Conservation (phyloP, 1,140 invertebrate species). For the Archivesica marissinica region DNA sequence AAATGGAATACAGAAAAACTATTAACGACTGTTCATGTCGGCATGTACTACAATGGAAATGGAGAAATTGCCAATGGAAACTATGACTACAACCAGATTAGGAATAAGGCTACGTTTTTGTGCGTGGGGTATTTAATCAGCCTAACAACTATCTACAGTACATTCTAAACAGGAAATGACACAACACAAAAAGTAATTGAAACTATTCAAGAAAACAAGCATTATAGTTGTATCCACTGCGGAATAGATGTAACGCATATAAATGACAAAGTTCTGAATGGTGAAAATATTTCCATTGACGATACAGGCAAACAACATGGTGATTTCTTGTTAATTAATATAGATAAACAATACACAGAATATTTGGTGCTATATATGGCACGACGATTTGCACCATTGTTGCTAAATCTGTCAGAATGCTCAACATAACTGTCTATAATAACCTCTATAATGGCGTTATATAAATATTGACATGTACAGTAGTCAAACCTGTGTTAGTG, state of each 20-base stretch:
- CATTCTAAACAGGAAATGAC: neutral
- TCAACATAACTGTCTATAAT: too few relatives aligned
- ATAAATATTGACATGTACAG: too few relatives aligned
- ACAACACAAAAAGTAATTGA: neutral
- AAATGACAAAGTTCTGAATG: neutral
- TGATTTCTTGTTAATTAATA: neutral
- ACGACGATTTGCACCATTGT: slow-evolving; percentile 5
- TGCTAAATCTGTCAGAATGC: neutral
- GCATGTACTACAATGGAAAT: neutral
- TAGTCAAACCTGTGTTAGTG: too few relatives aligned
- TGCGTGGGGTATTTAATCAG: neutral
- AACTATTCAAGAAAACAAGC: neutral
- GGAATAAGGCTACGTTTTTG: neutral
- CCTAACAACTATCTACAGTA: neutral
- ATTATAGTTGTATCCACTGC: neutral
- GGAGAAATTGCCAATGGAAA: neutral
- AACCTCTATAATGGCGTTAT: too few relatives aligned
- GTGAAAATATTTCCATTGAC: neutral
- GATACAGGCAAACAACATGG: neutral
- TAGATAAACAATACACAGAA: neutral
- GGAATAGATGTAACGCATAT: slow-evolving; percentile 13
- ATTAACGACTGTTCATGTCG: slow-evolving; percentile 11
- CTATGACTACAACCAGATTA: neutral
- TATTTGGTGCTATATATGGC: neutral
- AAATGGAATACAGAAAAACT: neutral